Conservation (phyloP, 2,113 vertebrate species). For the Apodemus speciosus region DNA sequence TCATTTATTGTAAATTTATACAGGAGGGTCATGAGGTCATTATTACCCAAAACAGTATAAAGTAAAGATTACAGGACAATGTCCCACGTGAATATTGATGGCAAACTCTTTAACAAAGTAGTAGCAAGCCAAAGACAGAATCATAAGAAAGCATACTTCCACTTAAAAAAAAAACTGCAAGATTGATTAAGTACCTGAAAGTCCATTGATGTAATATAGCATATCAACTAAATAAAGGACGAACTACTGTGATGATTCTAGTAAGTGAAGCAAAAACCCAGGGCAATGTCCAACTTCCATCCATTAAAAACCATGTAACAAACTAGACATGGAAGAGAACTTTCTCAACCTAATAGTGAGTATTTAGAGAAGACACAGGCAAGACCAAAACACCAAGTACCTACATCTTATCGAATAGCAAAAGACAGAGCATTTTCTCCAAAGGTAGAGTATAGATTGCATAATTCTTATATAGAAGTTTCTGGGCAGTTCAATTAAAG, state of each 20-base stretch:
- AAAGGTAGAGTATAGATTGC: background rate
- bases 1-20: background rate
- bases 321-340: background rate
- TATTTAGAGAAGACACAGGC: background rate
- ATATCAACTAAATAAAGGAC: background rate
- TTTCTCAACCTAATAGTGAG: background rate
- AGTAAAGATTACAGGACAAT: background rate
- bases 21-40: background rate
- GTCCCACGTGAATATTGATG: background rate
- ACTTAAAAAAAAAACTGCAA: background rate
- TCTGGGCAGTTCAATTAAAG: background rate
- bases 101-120: slow-evolving; percentile 18
- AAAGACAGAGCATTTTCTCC: background rate
- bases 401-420: background rate
- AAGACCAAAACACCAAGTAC: background rate
- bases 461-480: background rate
- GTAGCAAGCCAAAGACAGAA: background rate
- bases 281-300: background rate
- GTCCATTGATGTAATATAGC: background rate
- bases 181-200: slow-evolving; percentile 19
- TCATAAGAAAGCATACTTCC: background rate
- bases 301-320: background rate
- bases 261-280: background rate
- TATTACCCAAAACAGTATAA: background rate
- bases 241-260: background rate